These are phyloP conservation scores for Protonibea diacanthus DNA, from an alignment of 2,797 vertebrate genomes.

Conservation along the genomic window DNA sequence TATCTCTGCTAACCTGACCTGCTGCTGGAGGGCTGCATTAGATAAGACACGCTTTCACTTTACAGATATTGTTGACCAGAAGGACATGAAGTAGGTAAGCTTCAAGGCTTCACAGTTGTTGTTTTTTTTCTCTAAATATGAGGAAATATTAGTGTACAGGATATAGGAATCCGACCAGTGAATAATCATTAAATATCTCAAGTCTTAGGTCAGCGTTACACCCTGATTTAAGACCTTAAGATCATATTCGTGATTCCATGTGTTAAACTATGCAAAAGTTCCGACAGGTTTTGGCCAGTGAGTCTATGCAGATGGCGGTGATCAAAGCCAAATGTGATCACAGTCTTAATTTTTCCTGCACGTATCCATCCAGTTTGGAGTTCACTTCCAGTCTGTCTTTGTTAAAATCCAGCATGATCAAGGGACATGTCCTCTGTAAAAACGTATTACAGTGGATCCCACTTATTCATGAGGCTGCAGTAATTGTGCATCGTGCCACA, in stretches of 20 bases:
- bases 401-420: constrained; percentile 41
- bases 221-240: constrained; percentile 20
- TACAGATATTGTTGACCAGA: constrained; percentile 1
- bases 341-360: constrained; percentile 27
- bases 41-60: constrained; percentile 16
- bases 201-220: constrained; percentile 15
- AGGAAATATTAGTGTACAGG: neutral
- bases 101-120: neutral
- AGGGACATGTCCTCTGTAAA: constrained; percentile 30
- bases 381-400: constrained; percentile 40
- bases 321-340: constrained; percentile 52
- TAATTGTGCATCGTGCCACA: constrained; percentile 17
- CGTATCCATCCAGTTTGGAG: constrained; percentile 1
- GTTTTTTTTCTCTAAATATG: neutral
- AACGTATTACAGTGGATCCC: constrained; percentile 25
- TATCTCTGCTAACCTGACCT: constrained; percentile 47
- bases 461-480: constrained; percentile 36
- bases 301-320: constrained; percentile 31
- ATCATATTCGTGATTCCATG: constrained; percentile 7
- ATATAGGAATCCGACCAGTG: neutral
- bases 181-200: neutral
- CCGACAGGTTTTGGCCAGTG: constrained; percentile 38
- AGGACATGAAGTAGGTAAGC: neutral
- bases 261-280: constrained; percentile 22
- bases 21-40: constrained; percentile 6